Evolutionary conservation across 2,113 vertebrate genomes (phyloP).

Genomic region (Anthoscopus minutus): DNA sequence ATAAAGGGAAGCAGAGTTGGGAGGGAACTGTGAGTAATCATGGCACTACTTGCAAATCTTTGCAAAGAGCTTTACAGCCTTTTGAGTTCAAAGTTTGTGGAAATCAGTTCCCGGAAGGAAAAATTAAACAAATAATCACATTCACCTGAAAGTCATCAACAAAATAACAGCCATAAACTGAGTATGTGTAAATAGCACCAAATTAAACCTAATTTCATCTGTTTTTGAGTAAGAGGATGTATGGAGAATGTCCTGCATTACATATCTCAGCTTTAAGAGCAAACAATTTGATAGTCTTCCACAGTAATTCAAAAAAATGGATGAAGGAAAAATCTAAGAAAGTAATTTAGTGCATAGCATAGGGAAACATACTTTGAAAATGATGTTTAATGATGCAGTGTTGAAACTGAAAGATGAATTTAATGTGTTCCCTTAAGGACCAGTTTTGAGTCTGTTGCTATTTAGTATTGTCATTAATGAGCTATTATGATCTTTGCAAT

Average conservation of each 20-base stretch:
- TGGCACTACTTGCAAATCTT: neutral
- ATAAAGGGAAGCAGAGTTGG: neutral
- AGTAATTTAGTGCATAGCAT: neutral
- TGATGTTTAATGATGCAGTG: neutral
- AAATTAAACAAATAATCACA: neutral
- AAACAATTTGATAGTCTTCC: neutral
- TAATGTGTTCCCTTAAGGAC: neutral
- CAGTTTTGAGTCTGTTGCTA: neutral
- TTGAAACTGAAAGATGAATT: neutral
- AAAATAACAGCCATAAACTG: neutral
- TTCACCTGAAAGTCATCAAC: neutral
- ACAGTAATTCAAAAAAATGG: neutral
- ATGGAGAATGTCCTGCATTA: neutral
- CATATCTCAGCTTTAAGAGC: neutral
- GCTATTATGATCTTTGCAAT: neutral
- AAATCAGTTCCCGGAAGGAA: neutral
- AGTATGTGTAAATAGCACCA: neutral
- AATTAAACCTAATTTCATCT: neutral
- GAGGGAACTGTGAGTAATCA: neutral
- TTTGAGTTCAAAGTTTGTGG: neutral
- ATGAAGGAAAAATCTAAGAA: neutral
- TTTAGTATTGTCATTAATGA: neutral
- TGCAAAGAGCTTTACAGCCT: neutral
- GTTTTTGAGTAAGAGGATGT: neutral
- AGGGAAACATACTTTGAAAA: neutral